These are phyloP conservation scores for Stylophora pistillata DNA, from an alignment of 64 coral and sea anemone species.

Conservation along the genomic window DNA sequence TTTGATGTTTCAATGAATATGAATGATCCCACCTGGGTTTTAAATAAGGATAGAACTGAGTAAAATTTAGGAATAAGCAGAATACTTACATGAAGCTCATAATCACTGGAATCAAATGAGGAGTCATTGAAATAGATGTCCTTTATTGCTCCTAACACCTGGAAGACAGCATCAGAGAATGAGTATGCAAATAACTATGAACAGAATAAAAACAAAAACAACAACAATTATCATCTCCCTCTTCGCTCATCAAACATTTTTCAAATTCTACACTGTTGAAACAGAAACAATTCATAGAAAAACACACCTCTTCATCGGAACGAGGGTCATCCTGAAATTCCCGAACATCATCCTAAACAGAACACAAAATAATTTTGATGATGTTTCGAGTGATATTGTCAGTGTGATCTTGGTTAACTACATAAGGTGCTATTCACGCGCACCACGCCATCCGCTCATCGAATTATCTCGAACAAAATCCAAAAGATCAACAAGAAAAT, in stretches of 20 bases:
- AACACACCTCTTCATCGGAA: conserved; percentile 84
- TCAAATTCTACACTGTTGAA: background rate
- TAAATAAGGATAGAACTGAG: background rate
- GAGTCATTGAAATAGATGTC: conserved; percentile 89
- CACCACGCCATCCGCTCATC: no score
- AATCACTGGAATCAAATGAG: conserved; percentile 96
- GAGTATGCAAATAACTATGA: no score
- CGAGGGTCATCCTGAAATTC: conserved; percentile 95
- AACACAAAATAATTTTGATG: background rate
- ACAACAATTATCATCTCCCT: background rate
- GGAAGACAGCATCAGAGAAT: background rate
- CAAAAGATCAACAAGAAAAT: background rate
- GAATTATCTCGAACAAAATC: no score
- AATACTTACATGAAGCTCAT: conserved; percentile 88
- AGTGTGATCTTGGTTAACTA: background rate
- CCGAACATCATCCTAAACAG: conserved; percentile 63
- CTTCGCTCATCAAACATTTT: no score
- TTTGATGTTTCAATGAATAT: no score
- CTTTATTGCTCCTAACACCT: conserved; percentile 88
- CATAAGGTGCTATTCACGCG: background rate
- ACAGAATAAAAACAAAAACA: background rate
- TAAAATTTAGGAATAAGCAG: background rate
- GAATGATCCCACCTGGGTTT: no score
- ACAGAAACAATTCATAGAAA: background rate
- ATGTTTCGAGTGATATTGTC: background rate